These are phyloP conservation scores for Lerema accius DNA, from an alignment of 1,140 invertebrate species.

Conservation along the genomic window DNA sequence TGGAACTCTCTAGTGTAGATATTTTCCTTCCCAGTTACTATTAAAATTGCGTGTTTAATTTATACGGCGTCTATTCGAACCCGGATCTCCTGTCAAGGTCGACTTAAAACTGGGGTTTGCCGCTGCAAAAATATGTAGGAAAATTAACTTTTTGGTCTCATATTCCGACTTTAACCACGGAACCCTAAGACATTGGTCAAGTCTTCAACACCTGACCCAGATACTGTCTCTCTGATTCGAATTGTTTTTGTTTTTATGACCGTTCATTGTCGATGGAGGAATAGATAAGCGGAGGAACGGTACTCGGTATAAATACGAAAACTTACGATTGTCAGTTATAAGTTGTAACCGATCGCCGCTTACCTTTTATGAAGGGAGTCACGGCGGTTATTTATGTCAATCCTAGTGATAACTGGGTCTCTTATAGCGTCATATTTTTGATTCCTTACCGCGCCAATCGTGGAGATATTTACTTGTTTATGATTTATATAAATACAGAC, in stretches of 20 bases:
- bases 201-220: conserved; percentile 8
- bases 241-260: conserved; percentile 13
- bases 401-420: not conserved
- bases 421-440: not conserved
- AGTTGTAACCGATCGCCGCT: not conserved
- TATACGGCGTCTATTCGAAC: not conserved
- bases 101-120: not conserved
- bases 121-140: no score
- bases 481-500: no score
- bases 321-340: not conserved
- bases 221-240: conserved; percentile 4
- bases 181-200: not conserved
- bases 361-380: conserved; percentile 1
- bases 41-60: no score
- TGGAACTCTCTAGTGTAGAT: no score
- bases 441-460: no score
- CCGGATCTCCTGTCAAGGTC: not conserved
- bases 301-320: conserved; percentile 14
- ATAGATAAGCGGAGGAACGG: conserved; percentile 12
- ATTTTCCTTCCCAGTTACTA: no score
- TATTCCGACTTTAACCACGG: no score
- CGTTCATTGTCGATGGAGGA: conserved; percentile 10
- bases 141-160: no score
- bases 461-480: no score
- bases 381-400: not conserved